Percentiles rank a stretch among this genome's conserved stretches.
phyloP scores from a whole-genome alignment of 2,113 vertebrate species.

The Pica pica region DNA sequence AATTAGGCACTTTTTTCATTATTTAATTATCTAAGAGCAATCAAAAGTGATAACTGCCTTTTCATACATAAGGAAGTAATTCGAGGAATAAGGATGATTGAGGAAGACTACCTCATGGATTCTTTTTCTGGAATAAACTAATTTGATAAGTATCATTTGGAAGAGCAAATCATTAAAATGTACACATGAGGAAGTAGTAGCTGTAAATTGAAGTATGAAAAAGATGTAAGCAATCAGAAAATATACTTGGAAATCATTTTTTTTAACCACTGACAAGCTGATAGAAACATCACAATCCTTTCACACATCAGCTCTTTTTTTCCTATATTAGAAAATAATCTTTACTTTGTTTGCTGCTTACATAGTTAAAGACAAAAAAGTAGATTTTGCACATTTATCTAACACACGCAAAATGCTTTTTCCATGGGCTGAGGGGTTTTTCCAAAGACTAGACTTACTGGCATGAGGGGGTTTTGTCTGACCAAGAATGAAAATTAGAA shows the following conservation, averaged over 20 bases:
- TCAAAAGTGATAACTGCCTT: neutral
- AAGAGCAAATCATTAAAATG: neutral
- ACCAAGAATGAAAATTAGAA: neutral
- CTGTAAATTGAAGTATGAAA: neutral
- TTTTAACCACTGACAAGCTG: neutral
- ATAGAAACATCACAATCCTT: neutral
- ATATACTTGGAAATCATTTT: neutral
- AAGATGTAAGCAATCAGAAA: neutral
- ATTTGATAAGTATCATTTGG: neutral
- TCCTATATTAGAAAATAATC: neutral
- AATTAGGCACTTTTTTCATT: neutral
- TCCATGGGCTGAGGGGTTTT: neutral
- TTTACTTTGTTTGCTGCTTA: neutral
- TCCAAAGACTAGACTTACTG: neutral
- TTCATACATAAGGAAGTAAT: neutral
- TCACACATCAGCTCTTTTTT: accelerated
- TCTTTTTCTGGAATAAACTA: conserved; percentile 9
- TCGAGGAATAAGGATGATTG: neutral
- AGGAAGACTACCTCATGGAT: neutral
- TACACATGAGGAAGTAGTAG: neutral
- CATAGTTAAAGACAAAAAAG: neutral
- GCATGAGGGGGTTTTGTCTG: accelerated
- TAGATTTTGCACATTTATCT: neutral
- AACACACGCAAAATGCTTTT: neutral
- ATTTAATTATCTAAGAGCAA: conserved; percentile 31